Conservation (phyloP, 2,797 vertebrate species). For the Calcarius lapponicus region DNA sequence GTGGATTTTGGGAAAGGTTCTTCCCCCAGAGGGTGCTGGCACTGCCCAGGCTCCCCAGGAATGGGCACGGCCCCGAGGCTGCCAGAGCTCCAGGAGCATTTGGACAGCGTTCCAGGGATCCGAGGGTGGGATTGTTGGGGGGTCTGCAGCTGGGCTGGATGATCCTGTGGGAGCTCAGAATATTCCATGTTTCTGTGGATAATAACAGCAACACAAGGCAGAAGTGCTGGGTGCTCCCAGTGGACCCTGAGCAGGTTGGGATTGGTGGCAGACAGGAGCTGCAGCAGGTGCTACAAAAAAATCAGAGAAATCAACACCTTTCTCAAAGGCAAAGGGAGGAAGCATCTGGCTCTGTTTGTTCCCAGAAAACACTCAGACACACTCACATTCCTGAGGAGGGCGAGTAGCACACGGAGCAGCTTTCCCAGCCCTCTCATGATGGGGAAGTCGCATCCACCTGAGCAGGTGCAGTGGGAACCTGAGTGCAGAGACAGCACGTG, state of each 20-base stretch:
- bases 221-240: neutral
- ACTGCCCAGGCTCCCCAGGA: neutral
- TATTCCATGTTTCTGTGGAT: neutral
- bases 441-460: neutral
- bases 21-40: neutral
- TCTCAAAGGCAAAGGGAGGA: neutral
- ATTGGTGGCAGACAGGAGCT: neutral
- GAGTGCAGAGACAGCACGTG: neutral
- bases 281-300: neutral
- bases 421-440: conserved; percentile 11
- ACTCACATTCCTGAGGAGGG: conserved; percentile 18
- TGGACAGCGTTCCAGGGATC: fast-evolving
- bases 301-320: neutral
- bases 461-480: conserved; percentile 15
- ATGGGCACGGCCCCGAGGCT: neutral
- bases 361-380: neutral
- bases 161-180: neutral
- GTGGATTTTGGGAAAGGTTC: neutral
- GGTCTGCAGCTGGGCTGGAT: neutral
- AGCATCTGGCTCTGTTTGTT: neutral
- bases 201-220: neutral
- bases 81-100: neutral
- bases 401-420: neutral
- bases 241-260: neutral
- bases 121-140: neutral